Base-by-base conservation (phyloP, 2,113 vertebrate genomes). In the Lophura nycthemera region DNA sequence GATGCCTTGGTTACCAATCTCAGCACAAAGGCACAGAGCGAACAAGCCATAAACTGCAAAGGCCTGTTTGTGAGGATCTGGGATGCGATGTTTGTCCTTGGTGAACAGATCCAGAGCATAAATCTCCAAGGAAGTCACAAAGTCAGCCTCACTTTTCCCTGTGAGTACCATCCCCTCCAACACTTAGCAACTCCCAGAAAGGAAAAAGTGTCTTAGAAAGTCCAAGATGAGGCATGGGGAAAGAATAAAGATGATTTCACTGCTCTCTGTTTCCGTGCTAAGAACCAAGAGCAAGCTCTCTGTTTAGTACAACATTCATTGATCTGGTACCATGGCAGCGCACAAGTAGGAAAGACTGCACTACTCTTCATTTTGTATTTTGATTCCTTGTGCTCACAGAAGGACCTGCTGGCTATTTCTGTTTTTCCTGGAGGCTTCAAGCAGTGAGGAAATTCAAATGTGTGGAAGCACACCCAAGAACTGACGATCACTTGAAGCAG, bases 401-500 rank as follows among this genome's bases (percentile, higher is more conserved):
- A 92, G 65, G 85, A 95, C 79, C 65, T 94, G 87, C 52, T 92
- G 76, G 72, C 47, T 92, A 52, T 72, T 95, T 86, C 69, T 95
- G 22, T 87, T 96, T 95, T 95, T 96, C 73, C 91, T 95, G 88
- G 93, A 95, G 74, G 45, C 83, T 90, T 74, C 47, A 90, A 89
- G 45, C 40, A 79, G 81, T 76, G 59, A 96, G 89, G 94, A 96
- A 96, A 94, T 93, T 92, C 78, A 87, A 93, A 93, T 86, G 86
- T 63, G 83, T 92, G 92, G 91, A 95, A 96, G 92, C 92, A 96
- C 93, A 95, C 96, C 86, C 95, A 96, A 95, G 83, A 95, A 57
- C 78, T 87, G 70, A 89, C 1, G 8, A 73, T 84, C 34, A 47
- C 88, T 76, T 94, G 86, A 96, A 94, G 71, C 27, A 93, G 45